Conservation (phyloP, 2,113 vertebrate genomes). For the Ceyx cyanopectus region DNA sequence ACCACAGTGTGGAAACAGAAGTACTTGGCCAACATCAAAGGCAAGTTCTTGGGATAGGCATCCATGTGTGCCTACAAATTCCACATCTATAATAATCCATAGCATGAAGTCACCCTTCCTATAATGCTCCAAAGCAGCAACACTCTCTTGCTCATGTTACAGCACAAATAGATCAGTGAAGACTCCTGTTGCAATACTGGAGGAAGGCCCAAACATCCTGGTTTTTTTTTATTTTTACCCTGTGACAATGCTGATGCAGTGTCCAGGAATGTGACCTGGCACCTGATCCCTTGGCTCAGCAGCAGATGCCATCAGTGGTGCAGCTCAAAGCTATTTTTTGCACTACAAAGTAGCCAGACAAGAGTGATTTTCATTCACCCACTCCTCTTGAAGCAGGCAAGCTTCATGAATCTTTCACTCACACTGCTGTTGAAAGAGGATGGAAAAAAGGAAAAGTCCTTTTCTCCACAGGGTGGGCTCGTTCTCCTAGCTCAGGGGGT, state of each 20-base stretch:
- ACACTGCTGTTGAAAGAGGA: background rate
- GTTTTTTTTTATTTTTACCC: slow-evolving; percentile 24
- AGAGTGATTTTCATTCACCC: background rate
- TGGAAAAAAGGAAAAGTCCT: background rate
- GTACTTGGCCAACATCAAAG: background rate
- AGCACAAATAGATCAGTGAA: slow-evolving; percentile 47
- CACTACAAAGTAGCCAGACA: background rate
- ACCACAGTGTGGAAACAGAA: background rate
- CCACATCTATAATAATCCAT: background rate
- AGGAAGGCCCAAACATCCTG: slow-evolving; percentile 20
- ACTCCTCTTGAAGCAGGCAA: background rate
- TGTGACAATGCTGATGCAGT: slow-evolving; percentile 45
- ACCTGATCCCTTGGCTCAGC: slow-evolving; percentile 35
- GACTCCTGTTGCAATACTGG: background rate
- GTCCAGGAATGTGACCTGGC: slow-evolving; percentile 23
- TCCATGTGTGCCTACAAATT: background rate
- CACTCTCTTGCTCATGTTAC: slow-evolving; percentile 34
- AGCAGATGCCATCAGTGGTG: slow-evolving; percentile 15
- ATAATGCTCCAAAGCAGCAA: slow-evolving; percentile 5
- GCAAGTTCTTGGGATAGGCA: background rate
- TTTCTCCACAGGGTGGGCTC: background rate
- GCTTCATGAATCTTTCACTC: background rate
- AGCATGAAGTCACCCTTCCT: slow-evolving; percentile 52
- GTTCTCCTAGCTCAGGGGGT: background rate
- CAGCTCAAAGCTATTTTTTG: slow-evolving; percentile 29